A percentile compares a stretch with the other conserved stretches of the same genome.
Conservation (phyloP, 2,888 invertebrate genomes). For the Esperia sulphurella region DNA sequence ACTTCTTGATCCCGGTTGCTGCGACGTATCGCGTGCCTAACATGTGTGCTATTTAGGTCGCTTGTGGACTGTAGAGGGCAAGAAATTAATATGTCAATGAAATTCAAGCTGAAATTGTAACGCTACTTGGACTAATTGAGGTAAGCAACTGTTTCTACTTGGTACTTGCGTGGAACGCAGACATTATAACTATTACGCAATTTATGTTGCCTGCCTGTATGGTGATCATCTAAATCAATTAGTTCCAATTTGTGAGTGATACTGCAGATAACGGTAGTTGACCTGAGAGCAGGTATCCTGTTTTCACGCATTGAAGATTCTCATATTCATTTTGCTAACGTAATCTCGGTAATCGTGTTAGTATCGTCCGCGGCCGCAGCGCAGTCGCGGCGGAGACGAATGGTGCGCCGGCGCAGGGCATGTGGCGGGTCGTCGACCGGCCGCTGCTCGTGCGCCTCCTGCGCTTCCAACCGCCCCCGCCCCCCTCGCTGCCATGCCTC, state of each 20-base stretch:
- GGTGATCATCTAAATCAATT: conserved; percentile 4
- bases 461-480: conserved; percentile 64
- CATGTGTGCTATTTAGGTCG: conserved; percentile 61
- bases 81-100: conserved; percentile 32
- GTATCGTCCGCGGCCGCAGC: conserved; percentile 43
- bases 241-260: not conserved
- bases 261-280: not conserved
- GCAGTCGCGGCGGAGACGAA: conserved; percentile 48
- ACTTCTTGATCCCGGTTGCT: conserved; percentile 68
- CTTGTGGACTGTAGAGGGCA: conserved; percentile 43
- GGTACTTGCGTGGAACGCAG: not conserved
- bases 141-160: not conserved
- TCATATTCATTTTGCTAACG: conserved; percentile 36
- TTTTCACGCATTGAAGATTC: not conserved
- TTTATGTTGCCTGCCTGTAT: not conserved
- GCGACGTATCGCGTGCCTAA: conserved; percentile 50
- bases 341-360: conserved; percentile 56
- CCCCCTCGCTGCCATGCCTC: conserved; percentile 41
- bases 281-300: not conserved
- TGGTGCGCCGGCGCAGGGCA: conserved; percentile 71
- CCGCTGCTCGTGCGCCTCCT: conserved; percentile 71
- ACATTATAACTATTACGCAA: not conserved
- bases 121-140: not conserved
- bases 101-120: conserved; percentile 1
- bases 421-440: conserved; percentile 75